These are phyloP conservation scores for Entelurus aequoreus DNA, from an alignment of 2,113 vertebrate species.

Conservation along the genomic window DNA sequence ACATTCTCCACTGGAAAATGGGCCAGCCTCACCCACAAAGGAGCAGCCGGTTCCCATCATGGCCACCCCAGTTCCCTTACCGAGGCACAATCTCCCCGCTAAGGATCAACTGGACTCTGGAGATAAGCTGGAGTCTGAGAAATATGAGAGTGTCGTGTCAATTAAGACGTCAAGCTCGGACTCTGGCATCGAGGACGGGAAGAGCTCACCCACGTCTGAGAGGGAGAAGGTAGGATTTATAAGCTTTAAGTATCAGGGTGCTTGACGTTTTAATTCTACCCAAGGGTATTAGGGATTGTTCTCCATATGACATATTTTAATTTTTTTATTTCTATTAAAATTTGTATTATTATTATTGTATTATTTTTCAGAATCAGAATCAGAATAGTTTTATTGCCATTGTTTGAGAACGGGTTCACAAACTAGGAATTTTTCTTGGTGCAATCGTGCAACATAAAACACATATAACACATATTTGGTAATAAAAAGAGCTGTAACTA, in stretches of 20 bases:
- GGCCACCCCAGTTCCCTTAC: conserved; percentile 39
- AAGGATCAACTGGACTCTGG: conserved; percentile 34
- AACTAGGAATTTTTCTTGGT: too few species aligned
- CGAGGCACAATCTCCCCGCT: conserved; percentile 15
- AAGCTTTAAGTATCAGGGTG: background rate
- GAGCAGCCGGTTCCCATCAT: conserved; percentile 1
- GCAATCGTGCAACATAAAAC: too few species aligned
- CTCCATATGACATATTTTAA: too few species aligned
- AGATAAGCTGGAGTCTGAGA: conserved; percentile 55
- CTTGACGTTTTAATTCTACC: too few species aligned
- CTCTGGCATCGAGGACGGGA: conserved; percentile 68
- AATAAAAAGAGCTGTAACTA: too few species aligned
- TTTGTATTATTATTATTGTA: too few species aligned
- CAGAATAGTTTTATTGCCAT: too few species aligned
- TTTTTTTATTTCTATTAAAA: too few species aligned
- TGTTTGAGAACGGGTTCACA: too few species aligned
- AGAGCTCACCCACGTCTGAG: conserved; percentile 51
- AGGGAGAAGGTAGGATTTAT: conserved; percentile 55
- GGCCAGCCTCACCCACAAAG: background rate
- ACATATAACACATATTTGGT: too few species aligned
- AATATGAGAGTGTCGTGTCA: conserved; percentile 64
- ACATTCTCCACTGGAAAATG: conserved; percentile 25
- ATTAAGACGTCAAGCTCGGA: conserved; percentile 62
- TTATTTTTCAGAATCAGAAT: too few species aligned
- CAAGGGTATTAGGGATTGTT: too few species aligned